These are phyloP conservation scores for Spea bombifrons DNA, from an alignment of 2,113 vertebrate genomes.

Conservation along the genomic window DNA sequence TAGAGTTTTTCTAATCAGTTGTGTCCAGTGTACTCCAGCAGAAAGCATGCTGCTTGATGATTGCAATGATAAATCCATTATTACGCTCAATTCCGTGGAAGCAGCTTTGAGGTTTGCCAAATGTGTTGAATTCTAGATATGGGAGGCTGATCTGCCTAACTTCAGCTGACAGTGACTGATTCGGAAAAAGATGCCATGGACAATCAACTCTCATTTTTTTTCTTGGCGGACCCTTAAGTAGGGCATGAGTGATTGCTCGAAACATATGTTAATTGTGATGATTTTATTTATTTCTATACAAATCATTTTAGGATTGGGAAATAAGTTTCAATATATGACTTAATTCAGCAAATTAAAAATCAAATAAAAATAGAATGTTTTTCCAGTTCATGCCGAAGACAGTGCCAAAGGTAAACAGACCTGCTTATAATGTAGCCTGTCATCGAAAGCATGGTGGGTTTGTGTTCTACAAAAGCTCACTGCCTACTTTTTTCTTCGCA, in stretches of 20 bases:
- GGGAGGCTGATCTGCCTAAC: slow-evolving; percentile 59
- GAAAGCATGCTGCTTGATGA: slow-evolving; percentile 66
- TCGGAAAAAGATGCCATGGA: slow-evolving; percentile 61
- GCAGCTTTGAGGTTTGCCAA: slow-evolving; percentile 52
- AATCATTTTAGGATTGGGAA: too few species aligned
- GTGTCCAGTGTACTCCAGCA: slow-evolving; percentile 56
- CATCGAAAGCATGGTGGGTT: too few species aligned
- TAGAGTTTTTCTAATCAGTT: slow-evolving; percentile 63
- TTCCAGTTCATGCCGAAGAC: too few species aligned
- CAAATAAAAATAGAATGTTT: too few species aligned
- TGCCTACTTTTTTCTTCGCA: too few species aligned
- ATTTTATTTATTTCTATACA: background rate
- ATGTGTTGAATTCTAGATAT: slow-evolving; percentile 56
- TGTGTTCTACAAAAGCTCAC: too few species aligned
- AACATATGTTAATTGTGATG: slow-evolving; percentile 33
- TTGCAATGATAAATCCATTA: slow-evolving; percentile 66
- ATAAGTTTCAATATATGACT: too few species aligned
- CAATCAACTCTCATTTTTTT: slow-evolving; percentile 61
- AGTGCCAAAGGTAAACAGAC: too few species aligned
- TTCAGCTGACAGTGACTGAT: slow-evolving; percentile 62
- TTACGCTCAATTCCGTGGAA: slow-evolving; percentile 54
- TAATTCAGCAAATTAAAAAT: too few species aligned
- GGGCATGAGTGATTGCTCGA: slow-evolving; percentile 44
- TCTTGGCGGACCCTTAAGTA: slow-evolving; percentile 54
- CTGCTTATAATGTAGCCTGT: too few species aligned